Percentiles rank a stretch among this genome's conserved stretches.
Conservation (phyloP, 2,888 invertebrate species). For the Cataglyphis rosenhaueri region DNA sequence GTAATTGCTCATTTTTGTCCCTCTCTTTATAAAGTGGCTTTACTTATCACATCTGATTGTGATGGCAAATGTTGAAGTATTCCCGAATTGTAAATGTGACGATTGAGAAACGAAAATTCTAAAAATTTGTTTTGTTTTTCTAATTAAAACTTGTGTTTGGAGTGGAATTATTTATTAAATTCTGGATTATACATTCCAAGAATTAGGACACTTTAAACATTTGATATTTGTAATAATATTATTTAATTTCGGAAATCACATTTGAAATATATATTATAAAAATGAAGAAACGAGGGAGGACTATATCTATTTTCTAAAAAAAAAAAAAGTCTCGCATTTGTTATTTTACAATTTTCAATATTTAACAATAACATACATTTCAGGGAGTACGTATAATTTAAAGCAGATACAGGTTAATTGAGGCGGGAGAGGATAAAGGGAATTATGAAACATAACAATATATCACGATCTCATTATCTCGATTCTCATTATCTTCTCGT, state of each 20-base stretch:
- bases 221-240: not conserved
- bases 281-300: not conserved
- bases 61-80: not conserved
- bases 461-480: not conserved
- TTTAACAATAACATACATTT: not conserved
- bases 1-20: slow-evolving; percentile 15
- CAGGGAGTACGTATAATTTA: not conserved
- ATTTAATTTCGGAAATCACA: not conserved
- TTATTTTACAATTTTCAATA: not conserved
- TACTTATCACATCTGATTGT: not conserved
- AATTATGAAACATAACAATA: not conserved
- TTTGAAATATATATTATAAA: not conserved
- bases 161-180: slow-evolving; percentile 20
- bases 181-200: not conserved
- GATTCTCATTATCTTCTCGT: not conserved
- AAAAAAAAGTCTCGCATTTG: not conserved
- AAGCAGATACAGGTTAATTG: not conserved
- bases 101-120: not conserved
- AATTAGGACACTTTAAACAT: not conserved
- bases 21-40: not conserved
- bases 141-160: slow-evolving; percentile 23
- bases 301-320: not conserved
- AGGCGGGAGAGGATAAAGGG: not conserved
- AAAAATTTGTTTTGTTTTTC: not conserved
- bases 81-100: slow-evolving; percentile 17